These are phyloP conservation scores for Ischnura elegans DNA, from an alignment of 2,888 invertebrate species.

Conservation along the genomic window DNA sequence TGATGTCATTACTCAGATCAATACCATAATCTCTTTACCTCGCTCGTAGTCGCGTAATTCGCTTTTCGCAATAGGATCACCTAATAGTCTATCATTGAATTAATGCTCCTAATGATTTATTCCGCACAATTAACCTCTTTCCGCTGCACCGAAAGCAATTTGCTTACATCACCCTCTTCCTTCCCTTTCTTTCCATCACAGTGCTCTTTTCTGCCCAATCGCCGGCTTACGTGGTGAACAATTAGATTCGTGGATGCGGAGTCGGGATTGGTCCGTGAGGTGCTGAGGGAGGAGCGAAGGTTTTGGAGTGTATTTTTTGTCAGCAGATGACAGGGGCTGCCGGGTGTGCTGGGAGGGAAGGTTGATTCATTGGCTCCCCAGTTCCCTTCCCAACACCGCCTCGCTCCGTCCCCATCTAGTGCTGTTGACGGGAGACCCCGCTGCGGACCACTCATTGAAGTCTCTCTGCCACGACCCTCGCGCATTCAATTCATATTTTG, in stretches of 20 bases:
- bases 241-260: neutral
- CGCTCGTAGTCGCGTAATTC: too few species aligned
- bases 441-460: neutral
- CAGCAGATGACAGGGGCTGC: too few species aligned
- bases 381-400: neutral
- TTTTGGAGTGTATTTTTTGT: too few species aligned
- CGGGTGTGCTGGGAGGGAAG: too few species aligned
- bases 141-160: neutral
- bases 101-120: neutral
- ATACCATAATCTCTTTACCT: neutral
- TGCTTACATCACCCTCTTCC: neutral
- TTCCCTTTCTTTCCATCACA: neutral
- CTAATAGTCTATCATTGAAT: neutral
- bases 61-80: too few species aligned
- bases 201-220: neutral
- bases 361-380: slow-evolving; percentile 9
- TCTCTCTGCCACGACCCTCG: neutral
- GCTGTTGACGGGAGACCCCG: neutral
- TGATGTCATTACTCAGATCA: too few species aligned
- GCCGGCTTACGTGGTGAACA: neutral
- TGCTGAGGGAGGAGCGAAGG: neutral
- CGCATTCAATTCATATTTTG: too few species aligned
- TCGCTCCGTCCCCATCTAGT: neutral
- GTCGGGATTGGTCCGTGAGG: neutral
- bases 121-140: neutral